Conservation (phyloP, 2,888 invertebrate species). For the Archips xylosteana region DNA sequence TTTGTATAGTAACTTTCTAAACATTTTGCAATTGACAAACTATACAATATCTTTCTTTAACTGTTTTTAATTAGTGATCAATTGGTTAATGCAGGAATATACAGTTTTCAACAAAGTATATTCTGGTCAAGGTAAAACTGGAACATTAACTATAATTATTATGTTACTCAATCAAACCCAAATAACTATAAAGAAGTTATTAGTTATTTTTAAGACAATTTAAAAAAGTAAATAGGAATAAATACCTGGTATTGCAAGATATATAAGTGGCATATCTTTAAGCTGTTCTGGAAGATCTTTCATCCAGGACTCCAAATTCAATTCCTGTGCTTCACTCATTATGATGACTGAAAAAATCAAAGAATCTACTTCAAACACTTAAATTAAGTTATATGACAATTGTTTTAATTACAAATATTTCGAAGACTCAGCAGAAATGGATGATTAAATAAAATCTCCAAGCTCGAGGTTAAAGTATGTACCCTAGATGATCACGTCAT, state of each 20-base stretch:
- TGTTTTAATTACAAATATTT: not conserved
- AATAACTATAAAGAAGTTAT: not conserved
- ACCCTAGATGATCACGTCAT: conserved; percentile 35
- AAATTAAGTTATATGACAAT: not conserved
- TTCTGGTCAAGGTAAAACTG: conserved; percentile 1
- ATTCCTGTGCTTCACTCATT: conserved; percentile 67
- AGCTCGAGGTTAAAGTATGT: conserved; percentile 25
- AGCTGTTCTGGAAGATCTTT: conserved; percentile 85
- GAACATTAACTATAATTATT: not conserved
- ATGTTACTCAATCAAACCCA: not conserved
- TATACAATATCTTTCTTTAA: not conserved
- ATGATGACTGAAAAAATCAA: conserved; percentile 57
- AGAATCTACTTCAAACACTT: not conserved
- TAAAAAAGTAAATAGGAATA: conserved; percentile 25
- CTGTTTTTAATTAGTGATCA: not conserved
- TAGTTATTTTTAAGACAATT: not conserved
- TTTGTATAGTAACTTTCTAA: too few species aligned
- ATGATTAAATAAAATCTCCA: conserved; percentile 20
- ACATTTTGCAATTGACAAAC: not conserved
- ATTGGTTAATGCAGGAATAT: not conserved
- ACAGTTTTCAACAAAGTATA: not conserved
- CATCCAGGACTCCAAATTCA: conserved; percentile 89
- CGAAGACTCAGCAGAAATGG: not conserved
- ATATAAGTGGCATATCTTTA: conserved; percentile 87
- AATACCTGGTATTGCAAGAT: conserved; percentile 91